A percentile compares a stretch with the other conserved stretches of the same genome.
Conservation (phyloP, 2,797 vertebrate species). For the Eupleurogrammus muticus region DNA sequence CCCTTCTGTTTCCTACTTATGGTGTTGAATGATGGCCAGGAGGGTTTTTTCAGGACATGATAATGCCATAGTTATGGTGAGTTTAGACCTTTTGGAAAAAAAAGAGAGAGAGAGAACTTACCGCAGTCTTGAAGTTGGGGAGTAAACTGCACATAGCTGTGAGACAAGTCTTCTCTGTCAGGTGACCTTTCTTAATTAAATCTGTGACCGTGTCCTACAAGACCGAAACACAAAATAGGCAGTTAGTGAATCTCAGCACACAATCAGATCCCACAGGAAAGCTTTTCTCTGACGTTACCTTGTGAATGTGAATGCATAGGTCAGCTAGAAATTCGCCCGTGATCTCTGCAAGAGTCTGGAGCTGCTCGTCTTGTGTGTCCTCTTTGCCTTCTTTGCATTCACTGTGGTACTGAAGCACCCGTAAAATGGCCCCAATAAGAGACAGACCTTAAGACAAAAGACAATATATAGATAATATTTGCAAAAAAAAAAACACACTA, state of each 20-base stretch:
- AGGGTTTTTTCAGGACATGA: too few relatives aligned
- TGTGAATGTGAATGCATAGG: slow-evolving; percentile 84
- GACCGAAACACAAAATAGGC: not conserved
- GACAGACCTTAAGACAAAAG: slow-evolving; percentile 76
- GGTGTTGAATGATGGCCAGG: too few relatives aligned
- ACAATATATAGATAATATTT: not conserved
- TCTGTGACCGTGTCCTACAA: slow-evolving; percentile 85
- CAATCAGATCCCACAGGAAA: not conserved
- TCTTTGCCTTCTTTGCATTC: slow-evolving; percentile 78
- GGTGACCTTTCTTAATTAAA: slow-evolving; percentile 85
- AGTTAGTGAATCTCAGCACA: not conserved
- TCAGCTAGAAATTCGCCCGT: slow-evolving; percentile 91
- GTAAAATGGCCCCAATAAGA: slow-evolving; percentile 87
- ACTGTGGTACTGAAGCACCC: slow-evolving; percentile 87
- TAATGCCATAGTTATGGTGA: too few relatives aligned
- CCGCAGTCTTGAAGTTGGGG: slow-evolving; percentile 84
- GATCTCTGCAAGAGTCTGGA: slow-evolving; percentile 89
- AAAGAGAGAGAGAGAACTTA: slow-evolving; percentile 80
- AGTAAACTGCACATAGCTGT: slow-evolving; percentile 86
- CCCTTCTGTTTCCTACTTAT: too few relatives aligned
- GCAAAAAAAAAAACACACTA: not conserved
- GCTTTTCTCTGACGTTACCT: slow-evolving; percentile 77
- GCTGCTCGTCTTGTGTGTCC: slow-evolving; percentile 82
- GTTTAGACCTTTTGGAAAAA: too few relatives aligned
- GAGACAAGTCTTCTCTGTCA: slow-evolving; percentile 87